Evolutionary conservation across 2,113 vertebrate species (phyloP).

Genomic region (Leptobrachium ailaonicum): DNA sequence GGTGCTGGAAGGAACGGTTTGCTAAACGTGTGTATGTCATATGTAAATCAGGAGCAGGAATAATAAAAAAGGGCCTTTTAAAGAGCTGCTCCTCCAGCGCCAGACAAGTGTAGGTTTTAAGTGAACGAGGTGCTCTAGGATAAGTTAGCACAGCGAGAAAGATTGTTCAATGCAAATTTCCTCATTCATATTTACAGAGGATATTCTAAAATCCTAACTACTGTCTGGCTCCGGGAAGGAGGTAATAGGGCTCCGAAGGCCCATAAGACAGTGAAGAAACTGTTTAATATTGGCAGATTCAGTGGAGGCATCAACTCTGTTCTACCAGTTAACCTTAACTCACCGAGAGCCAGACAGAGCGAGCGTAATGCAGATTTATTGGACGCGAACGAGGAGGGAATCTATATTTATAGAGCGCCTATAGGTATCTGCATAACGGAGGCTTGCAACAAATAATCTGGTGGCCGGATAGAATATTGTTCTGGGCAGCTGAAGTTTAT

Average conservation of each 20-base stretch:
- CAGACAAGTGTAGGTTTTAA: neutral
- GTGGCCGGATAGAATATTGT: too few relatives aligned
- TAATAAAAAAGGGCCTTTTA: neutral
- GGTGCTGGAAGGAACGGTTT: too few relatives aligned
- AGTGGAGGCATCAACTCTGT: conserved; percentile 27
- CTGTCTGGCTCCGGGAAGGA: conserved; percentile 33
- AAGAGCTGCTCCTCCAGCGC: too few relatives aligned
- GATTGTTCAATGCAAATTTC: conserved; percentile 31
- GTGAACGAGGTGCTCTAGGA: neutral
- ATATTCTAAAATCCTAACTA: conserved; percentile 44
- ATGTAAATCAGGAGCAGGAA: too few relatives aligned
- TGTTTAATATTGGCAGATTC: conserved; percentile 46
- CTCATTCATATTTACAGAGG: conserved; percentile 46
- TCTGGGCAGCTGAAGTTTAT: too few relatives aligned
- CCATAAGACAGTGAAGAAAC: conserved; percentile 33
- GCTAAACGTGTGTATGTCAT: too few relatives aligned
- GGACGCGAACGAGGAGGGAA: too few relatives aligned
- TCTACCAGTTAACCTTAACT: neutral
- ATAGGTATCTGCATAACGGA: too few relatives aligned
- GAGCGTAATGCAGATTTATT: neutral
- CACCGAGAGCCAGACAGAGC: neutral
- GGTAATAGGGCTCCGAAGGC: conserved; percentile 43
- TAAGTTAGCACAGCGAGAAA: conserved; percentile 9
- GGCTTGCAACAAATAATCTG: too few relatives aligned
- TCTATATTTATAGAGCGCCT: too few relatives aligned